Conservation (phyloP, 2,888 invertebrate species). For the Lottia gigantea region DNA sequence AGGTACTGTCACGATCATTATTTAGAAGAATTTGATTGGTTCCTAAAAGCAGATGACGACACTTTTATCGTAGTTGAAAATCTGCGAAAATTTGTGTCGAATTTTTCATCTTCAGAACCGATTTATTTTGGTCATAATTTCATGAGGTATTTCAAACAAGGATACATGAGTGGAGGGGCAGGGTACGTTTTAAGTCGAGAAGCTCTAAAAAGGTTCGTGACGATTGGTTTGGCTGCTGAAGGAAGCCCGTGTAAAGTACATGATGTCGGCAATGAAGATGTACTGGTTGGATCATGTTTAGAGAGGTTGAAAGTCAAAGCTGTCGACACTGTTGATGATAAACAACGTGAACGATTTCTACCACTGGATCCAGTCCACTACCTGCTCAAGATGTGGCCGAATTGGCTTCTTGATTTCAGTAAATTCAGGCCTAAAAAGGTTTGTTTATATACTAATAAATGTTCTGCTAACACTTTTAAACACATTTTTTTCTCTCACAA, state of each 20-base stretch:
- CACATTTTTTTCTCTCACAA: too few relatives aligned
- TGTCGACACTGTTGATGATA: not conserved
- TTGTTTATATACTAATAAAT: not conserved
- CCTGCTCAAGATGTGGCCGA: not conserved
- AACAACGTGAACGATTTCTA: not conserved
- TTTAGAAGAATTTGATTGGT: not conserved
- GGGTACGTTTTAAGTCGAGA: not conserved
- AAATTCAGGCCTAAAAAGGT: not conserved
- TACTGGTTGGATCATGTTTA: not conserved
- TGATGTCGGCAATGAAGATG: not conserved
- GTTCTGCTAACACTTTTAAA: too few relatives aligned
- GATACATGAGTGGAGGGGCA: not conserved
- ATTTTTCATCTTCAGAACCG: not conserved
- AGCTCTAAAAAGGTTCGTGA: not conserved
- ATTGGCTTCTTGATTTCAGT: not conserved
- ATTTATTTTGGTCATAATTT: not conserved
- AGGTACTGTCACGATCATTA: not conserved
- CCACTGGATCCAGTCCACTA: not conserved
- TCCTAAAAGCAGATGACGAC: not conserved
- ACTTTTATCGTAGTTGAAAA: not conserved
- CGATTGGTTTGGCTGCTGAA: not conserved
- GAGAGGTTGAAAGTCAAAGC: not conserved
- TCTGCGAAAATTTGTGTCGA: constrained; percentile 1
- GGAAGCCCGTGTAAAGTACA: not conserved
- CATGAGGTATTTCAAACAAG: not conserved